Conservation (phyloP, 2,797 vertebrate species). For the Morus bassanus region DNA sequence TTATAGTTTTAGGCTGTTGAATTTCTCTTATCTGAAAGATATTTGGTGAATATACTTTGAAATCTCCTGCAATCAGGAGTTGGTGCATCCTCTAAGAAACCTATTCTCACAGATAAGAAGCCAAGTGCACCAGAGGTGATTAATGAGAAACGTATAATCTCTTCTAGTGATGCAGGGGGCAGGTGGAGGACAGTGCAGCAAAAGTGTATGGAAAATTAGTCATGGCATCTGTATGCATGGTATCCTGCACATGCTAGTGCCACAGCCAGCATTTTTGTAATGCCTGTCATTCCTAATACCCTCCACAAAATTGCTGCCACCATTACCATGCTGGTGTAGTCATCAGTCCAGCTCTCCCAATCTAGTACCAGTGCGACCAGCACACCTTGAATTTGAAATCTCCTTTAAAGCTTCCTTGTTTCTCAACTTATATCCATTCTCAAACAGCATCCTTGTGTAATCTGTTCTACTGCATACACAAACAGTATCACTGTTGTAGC, state of each 20-base stretch:
- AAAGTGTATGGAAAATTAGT: background rate
- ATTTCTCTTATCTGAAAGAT: slow-evolving; percentile 23
- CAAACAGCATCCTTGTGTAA: background rate
- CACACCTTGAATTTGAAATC: background rate
- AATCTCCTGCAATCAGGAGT: slow-evolving; percentile 20
- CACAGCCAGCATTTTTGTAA: background rate
- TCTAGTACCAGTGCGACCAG: background rate
- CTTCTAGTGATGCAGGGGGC: background rate
- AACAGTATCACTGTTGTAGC: background rate
- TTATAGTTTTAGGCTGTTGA: slow-evolving; percentile 17
- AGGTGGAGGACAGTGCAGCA: slow-evolving; percentile 17
- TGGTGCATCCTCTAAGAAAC: slow-evolving; percentile 14
- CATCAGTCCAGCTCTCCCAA: background rate
- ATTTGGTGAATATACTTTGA: slow-evolving; percentile 26
- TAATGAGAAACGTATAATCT: slow-evolving; percentile 17
- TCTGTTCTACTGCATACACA: background rate
- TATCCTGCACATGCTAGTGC: background rate
- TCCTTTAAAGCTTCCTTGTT: background rate
- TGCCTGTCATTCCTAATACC: background rate
- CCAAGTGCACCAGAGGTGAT: slow-evolving; percentile 20
- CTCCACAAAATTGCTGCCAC: background rate
- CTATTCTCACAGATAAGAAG: slow-evolving; percentile 45
- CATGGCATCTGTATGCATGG: background rate
- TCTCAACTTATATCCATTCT: background rate
- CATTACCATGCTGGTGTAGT: too few species aligned